Base-by-base conservation (phyloP, 2,797 vertebrate species). In the Helarctos malayanus region DNA sequence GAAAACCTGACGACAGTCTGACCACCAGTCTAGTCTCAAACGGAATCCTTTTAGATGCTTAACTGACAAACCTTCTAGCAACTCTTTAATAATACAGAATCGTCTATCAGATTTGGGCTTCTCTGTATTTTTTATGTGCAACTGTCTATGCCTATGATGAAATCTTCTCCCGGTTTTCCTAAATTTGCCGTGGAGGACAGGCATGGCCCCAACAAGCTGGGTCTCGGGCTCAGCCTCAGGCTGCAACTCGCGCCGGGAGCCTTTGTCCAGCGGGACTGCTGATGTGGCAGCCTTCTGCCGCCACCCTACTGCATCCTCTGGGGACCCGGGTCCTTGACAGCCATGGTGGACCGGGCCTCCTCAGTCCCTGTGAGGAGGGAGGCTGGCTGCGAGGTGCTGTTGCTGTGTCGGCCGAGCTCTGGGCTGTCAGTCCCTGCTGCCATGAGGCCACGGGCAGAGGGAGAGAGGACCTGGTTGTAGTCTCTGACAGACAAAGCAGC, bases 401-500 rank as follows among this genome's bases (percentile, higher is more conserved):
- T 3, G 14, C 61, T 12, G 2, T 29, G 65, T 47, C 0, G 2
- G 59, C 68, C 47, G 45, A 8, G 79, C 5, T n/a, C 95, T 18
- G 65, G 76, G 82, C 32, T 41, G 88, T 35, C 75, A 84, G 94
- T 76, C 65, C 47, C 96, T 45, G 81, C 89, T n/a, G 61, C 79
- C 93, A 71, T 0, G 29, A 59, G 25, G 91, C 94, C 89, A 32
- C 1, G 23, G 32, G 92, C 49, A 3, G 65, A 78, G 56, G 57
- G 65, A 19, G n/a, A 75, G 81, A 79, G 61, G 84, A 75, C 38
- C 71, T 84, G 79, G 63, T 7, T 29, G 54, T 32, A 76, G 89
- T 78, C 88, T 90, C 56, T 78, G n/a, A 68, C 52, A 97, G 38
- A 68, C 52, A 97, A 95, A 95, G 95, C 93, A 98, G 23, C 79